Conservation (phyloP, 2,113 vertebrate genomes). For the Chaetops frenatus region DNA sequence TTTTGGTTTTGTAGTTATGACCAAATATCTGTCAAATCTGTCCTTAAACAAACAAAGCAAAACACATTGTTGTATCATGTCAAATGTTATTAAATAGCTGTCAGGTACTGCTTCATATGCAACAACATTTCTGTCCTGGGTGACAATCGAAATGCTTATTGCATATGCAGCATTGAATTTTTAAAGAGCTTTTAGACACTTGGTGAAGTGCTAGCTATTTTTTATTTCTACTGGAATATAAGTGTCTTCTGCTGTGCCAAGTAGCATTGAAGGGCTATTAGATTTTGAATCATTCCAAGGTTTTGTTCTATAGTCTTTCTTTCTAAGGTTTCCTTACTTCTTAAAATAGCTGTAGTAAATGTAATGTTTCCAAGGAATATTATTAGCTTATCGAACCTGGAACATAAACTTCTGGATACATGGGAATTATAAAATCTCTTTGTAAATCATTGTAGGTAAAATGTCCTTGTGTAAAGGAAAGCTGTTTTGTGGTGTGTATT, state of each 20-base stretch:
- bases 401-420: background rate
- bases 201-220: background rate
- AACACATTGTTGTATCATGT: background rate
- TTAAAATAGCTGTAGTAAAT: slow-evolving; percentile 2
- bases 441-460: background rate
- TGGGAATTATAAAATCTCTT: background rate
- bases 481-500: background rate
- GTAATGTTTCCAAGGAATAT: background rate
- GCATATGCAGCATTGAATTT: background rate
- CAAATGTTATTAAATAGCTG: background rate
- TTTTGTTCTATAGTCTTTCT: background rate
- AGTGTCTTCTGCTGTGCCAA: background rate
- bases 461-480: background rate
- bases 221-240: background rate
- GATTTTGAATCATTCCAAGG: background rate
- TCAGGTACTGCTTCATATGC: background rate
- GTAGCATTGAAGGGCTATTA: background rate
- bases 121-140: background rate
- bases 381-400: slow-evolving; percentile 1
- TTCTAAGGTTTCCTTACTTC: background rate
- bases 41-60: background rate
- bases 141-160: background rate
- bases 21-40: background rate
- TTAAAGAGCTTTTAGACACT: background rate
- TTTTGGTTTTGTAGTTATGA: background rate